Evolutionary conservation across 2,888 invertebrate genomes (phyloP).

Genomic region (Diabrotica balteata): DNA sequence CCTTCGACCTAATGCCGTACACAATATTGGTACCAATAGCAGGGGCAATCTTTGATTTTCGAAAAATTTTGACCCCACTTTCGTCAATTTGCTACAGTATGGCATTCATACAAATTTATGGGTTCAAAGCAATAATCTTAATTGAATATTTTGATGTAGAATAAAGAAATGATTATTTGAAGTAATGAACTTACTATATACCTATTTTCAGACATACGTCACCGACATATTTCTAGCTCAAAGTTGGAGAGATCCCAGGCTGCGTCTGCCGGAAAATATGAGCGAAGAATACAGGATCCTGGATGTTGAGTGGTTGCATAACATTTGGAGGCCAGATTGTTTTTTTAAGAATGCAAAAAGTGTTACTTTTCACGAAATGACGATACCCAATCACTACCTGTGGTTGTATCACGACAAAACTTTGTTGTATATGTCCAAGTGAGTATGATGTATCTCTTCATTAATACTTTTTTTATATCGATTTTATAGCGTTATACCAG

Average conservation of each 20-base stretch:
- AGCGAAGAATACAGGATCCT: conserved; percentile 89
- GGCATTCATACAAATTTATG: too few species aligned
- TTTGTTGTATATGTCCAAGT: conserved; percentile 92
- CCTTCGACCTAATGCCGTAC: too few species aligned
- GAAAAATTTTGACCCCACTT: too few species aligned
- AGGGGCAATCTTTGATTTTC: too few species aligned
- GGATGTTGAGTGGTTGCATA: conserved; percentile 88
- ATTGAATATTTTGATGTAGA: too few species aligned
- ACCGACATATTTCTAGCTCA: conserved; percentile 92
- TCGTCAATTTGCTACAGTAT: too few species aligned
- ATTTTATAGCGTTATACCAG: too few species aligned
- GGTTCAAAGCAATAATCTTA: too few species aligned
- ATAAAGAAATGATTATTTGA: too few species aligned
- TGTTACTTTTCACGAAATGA: conserved; percentile 92
- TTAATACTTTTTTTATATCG: too few species aligned
- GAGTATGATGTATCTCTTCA: conserved; percentile 50
- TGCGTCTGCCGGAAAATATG: conserved; percentile 92
- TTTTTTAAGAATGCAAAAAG: conserved; percentile 95
- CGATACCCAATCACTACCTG: conserved; percentile 90
- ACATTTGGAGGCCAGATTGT: conserved; percentile 92
- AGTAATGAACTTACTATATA: too few species aligned
- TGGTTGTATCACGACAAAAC: conserved; percentile 93
- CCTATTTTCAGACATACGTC: conserved; percentile 79
- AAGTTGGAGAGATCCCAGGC: conserved; percentile 89
- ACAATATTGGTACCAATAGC: too few species aligned